These are phyloP conservation scores for Holocentrus rufus DNA, from an alignment of 2,797 vertebrate species.

Conservation along the genomic window DNA sequence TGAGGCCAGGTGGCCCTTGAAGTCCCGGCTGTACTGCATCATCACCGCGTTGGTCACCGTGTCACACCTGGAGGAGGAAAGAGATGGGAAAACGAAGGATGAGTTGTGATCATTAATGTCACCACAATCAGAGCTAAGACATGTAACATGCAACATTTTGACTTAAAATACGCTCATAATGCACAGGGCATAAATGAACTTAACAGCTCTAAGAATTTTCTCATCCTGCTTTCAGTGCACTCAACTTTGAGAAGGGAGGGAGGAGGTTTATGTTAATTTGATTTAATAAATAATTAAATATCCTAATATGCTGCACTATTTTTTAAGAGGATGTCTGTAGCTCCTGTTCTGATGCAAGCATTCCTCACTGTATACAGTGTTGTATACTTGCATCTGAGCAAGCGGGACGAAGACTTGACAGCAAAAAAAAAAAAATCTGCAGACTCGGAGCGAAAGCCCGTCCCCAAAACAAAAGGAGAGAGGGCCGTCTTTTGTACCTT, in stretches of 20 bases:
- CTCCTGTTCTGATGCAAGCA: slow-evolving; percentile 4
- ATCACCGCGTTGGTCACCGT: slow-evolving; percentile 96
- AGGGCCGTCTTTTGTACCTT: slow-evolving; percentile 54
- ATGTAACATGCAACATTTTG: background rate
- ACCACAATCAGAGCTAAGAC: background rate
- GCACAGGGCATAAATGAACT: background rate
- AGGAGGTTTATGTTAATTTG: background rate
- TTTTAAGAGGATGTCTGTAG: background rate
- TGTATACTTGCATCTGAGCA: slow-evolving; percentile 6
- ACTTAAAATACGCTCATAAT: too few species aligned
- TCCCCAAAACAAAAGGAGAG: slow-evolving; percentile 52
- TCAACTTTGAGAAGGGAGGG: background rate
- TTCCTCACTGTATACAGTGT: background rate
- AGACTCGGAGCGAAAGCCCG: slow-evolving; percentile 21
- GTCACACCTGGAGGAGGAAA: slow-evolving; percentile 86
- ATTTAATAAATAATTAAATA: slow-evolving; percentile 1
- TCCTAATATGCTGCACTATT: background rate
- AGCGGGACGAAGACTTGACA: slow-evolving; percentile 23
- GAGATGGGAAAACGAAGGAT: background rate
- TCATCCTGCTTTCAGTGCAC: background rate
- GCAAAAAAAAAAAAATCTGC: slow-evolving; percentile 30
- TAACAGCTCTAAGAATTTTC: background rate
- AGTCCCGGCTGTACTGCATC: slow-evolving; percentile 99
- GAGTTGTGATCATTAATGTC: background rate
- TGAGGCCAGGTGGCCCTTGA: slow-evolving; percentile 97